These are phyloP conservation scores for Philypnodon macrostomus DNA, from an alignment of 2,797 vertebrate genomes.

Conservation along the genomic window DNA sequence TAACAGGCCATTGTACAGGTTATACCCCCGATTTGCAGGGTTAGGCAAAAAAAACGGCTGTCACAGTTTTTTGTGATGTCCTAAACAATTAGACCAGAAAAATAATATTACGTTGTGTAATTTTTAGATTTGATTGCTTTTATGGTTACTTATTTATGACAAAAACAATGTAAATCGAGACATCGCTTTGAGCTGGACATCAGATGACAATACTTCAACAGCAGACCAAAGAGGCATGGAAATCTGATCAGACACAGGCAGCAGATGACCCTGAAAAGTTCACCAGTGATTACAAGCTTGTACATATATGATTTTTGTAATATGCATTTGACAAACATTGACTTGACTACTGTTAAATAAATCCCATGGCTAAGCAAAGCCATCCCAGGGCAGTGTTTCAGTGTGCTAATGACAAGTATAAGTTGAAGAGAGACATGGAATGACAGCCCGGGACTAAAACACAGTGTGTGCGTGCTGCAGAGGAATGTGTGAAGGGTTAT, in stretches of 20 bases:
- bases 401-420: constrained; percentile 22
- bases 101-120: too few relatives aligned
- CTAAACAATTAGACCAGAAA: too few relatives aligned
- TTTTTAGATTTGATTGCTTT: neutral
- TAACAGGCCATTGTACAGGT: too few relatives aligned
- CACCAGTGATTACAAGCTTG: constrained; percentile 30
- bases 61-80: too few relatives aligned
- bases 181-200: constrained; percentile 14
- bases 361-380: neutral
- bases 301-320: constrained; percentile 6
- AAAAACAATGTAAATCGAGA: constrained; percentile 1
- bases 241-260: constrained; percentile 25
- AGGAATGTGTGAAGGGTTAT: constrained; percentile 55
- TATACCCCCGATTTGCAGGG: too few relatives aligned
- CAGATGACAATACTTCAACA: constrained; percentile 6
- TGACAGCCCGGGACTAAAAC: constrained; percentile 32
- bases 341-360: neutral
- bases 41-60: too few relatives aligned
- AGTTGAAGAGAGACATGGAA: constrained; percentile 35
- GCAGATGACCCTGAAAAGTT: constrained; percentile 28
- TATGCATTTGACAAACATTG: neutral
- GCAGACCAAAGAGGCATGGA: constrained; percentile 11
- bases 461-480: constrained; percentile 25
- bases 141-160: neutral
- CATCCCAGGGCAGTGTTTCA: constrained; percentile 3